Base-by-base conservation (phyloP, 2,888 invertebrate genomes). In the Spodoptera littoralis region DNA sequence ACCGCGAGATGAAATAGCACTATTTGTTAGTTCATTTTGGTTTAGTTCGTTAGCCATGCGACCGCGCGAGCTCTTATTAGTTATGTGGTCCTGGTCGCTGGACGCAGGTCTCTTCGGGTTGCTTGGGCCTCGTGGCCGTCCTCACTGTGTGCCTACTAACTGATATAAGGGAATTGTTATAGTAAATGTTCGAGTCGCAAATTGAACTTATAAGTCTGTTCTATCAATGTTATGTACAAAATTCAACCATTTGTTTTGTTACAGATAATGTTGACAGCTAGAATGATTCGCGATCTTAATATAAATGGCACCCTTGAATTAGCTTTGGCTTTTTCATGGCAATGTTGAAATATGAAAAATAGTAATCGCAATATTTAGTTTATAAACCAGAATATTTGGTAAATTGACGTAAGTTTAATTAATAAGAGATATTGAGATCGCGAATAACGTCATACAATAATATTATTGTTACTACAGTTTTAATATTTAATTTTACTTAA, bases 91-190 rank as follows among this genome's bases (percentile, higher is more conserved):
- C 62, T 72, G 60, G 65, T 62, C 52, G 52, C 57, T 22, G 46
- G 50, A 48, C n/a, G 50, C 53, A 73, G 86, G 85, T 86, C 84
- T 87, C 87, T 80, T 74, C 82, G 73, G 84, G 84, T 82, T 80
- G 85, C 84, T 78, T 81, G 78, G 90, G 89, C 88, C 89, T 85
- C 81, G 84, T 76, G 90, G 90, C 89, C 90, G 90, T 90, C 90
- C 90, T 87, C 86, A 87, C 87, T 72, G 80, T 85, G 90, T 91
- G 90, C 91, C 90, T 91, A 88, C 80, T 80, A 84, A 70, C 81
- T 81, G 76, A 80, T 83, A 76, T 74, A 69, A 79, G 71, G 65
- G 47, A 49, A 44, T 74, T 77, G 73, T 76, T 76, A 67, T 63
- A 65, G 60, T 60, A 64, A 67, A 58, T 67, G 59, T 60, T 74